These are phyloP conservation scores for Pyrrhia umbra DNA, from an alignment of 2,888 invertebrate genomes.

Conservation along the genomic window DNA sequence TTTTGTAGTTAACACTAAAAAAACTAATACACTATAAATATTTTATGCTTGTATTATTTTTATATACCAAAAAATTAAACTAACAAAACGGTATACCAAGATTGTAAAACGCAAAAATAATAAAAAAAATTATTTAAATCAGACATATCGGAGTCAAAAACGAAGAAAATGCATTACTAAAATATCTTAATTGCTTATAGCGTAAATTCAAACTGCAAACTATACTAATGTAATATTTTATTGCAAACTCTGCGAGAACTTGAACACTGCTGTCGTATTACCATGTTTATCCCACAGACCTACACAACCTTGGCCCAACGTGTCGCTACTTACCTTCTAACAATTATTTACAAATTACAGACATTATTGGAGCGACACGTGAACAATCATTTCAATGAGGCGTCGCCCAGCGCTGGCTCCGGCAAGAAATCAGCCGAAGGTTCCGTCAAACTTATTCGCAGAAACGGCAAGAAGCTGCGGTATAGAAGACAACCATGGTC, in stretches of 20 bases:
- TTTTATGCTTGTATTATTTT: conserved; percentile 35
- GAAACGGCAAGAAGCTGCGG: conserved; percentile 96
- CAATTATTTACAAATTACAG: conserved; percentile 84
- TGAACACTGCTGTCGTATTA: conserved; percentile 8
- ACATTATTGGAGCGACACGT: conserved; percentile 97
- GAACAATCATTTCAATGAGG: conserved; percentile 96
- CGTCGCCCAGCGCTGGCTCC: conserved; percentile 89
- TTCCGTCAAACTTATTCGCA: conserved; percentile 93
- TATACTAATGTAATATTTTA: conserved; percentile 26
- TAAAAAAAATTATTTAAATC: conserved; percentile 43
- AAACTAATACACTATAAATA: conserved; percentile 39
- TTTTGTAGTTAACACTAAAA: conserved; percentile 22
- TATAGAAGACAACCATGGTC: conserved; percentile 97
- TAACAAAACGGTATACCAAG: conserved; percentile 36
- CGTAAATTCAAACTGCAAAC: conserved; percentile 23
- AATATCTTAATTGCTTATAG: conserved; percentile 39
- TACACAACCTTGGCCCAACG: conserved; percentile 12
- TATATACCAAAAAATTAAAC: conserved; percentile 35
- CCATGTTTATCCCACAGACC: conserved; percentile 25
- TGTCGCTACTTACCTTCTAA: conserved; percentile 29
- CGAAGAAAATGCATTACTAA: conserved; percentile 34
- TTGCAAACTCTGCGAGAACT: conserved; percentile 11
- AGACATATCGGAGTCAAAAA: conserved; percentile 38
- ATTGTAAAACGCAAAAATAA: conserved; percentile 16
- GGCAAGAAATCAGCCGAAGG: conserved; percentile 93